Evolutionary conservation across 1,140 invertebrate species (phyloP).

Genomic region (Luehdorfia chinensis): DNA sequence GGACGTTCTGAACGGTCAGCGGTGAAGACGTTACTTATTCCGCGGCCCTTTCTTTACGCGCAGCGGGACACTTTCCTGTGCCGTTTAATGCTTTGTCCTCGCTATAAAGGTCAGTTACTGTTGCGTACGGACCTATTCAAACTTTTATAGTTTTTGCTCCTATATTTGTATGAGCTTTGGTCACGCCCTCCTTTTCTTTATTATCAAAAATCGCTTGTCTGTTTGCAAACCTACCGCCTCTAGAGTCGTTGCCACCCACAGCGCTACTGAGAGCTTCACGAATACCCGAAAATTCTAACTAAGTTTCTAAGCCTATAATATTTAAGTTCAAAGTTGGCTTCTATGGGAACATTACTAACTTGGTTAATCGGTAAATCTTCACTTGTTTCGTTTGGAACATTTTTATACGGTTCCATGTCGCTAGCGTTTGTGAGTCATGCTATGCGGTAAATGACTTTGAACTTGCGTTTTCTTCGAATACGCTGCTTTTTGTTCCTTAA

Average conservation of each 20-base stretch:
- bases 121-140: constrained; percentile 42
- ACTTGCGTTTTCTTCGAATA: constrained; percentile 22
- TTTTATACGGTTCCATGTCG: constrained; percentile 48
- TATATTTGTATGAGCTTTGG: constrained; percentile 45
- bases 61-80: constrained; percentile 56
- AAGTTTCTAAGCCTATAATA: no score
- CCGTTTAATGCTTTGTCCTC: constrained; percentile 37
- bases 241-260: constrained; percentile 49
- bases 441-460: constrained; percentile 37
- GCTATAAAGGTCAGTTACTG: constrained; percentile 58
- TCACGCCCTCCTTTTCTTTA: constrained; percentile 47
- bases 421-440: constrained; percentile 53
- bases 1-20: constrained; percentile 38
- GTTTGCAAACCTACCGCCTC: constrained; percentile 67
- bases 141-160: constrained; percentile 39
- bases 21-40: constrained; percentile 46
- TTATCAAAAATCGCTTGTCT: constrained; percentile 43
- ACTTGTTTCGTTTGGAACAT: constrained; percentile 50
- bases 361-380: constrained; percentile 47
- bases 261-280: constrained; percentile 28
- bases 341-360: constrained; percentile 18
- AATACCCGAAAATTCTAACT: constrained; percentile 12
- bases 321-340: no score
- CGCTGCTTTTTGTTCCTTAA: constrained; percentile 31
- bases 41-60: constrained; percentile 30